phyloP scores from a whole-genome alignment of 2,797 vertebrate species.

The Melanotaenia parkinsoni region DNA sequence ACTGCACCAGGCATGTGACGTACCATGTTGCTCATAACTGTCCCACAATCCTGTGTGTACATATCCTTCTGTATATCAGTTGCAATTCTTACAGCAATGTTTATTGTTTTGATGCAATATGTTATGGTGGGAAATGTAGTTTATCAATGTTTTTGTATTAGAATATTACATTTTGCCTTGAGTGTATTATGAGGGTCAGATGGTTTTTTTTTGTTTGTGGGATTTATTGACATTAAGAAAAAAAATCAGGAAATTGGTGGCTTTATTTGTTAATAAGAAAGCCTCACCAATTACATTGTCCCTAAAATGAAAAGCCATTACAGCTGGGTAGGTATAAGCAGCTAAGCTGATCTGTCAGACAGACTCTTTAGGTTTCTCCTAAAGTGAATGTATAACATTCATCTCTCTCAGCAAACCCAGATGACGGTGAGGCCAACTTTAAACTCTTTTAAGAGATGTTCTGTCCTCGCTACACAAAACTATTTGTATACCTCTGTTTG shows the following conservation, averaged over 20 bases:
- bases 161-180: not conserved
- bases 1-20: too few relatives aligned
- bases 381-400: constrained; percentile 63
- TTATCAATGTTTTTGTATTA: not conserved
- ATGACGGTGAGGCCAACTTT: constrained; percentile 48
- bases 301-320: constrained; percentile 13
- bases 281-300: not conserved
- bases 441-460: constrained; percentile 61
- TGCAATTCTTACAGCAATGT: not conserved
- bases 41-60: too few relatives aligned
- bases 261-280: constrained; percentile 12
- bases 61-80: not conserved
- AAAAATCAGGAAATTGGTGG: constrained; percentile 10
- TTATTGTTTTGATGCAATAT: not conserved
- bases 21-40: too few relatives aligned
- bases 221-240: constrained; percentile 23
- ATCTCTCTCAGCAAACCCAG: constrained; percentile 28
- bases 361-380: constrained; percentile 42
- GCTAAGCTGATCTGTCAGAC: constrained; percentile 36
- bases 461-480: constrained; percentile 32
- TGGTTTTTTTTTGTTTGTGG: not conserved
- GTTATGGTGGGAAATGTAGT: not conserved
- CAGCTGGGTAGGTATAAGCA: constrained; percentile 17
- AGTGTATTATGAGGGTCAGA: not conserved
- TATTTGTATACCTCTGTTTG: constrained; percentile 12